Percentiles rank a stretch among this genome's conserved stretches.
phyloP scores from a whole-genome alignment of 2,888 invertebrate species.

The Athalia circularis region DNA sequence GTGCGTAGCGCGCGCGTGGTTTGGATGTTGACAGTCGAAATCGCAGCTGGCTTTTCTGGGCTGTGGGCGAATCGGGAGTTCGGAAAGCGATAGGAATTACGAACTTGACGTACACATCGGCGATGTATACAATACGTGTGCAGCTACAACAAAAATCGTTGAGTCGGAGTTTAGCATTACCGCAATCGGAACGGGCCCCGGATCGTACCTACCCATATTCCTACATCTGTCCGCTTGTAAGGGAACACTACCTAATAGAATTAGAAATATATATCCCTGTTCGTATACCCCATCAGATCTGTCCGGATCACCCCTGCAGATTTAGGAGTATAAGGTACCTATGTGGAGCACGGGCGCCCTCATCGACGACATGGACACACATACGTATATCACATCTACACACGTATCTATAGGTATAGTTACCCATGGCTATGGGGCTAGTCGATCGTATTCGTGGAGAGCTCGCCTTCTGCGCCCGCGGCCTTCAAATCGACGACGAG shows the following conservation, averaged over 20 bases:
- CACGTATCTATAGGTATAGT: no score
- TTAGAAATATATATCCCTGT: constrained; percentile 68
- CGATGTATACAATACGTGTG: no score
- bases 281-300: constrained; percentile 18
- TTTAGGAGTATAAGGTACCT: not conserved
- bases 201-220: constrained; percentile 58
- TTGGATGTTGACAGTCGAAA: not conserved
- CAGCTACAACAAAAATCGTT: no score
- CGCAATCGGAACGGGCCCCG: constrained; percentile 65
- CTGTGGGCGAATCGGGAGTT: not conserved
- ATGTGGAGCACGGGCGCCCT: constrained; percentile 28
- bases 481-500: constrained; percentile 35
- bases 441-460: no score
- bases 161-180: constrained; percentile 49
- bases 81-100: no score
- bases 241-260: constrained; percentile 73
- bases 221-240: constrained; percentile 73
- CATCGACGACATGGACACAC: constrained; percentile 16
- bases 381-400: no score
- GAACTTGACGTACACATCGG: no score
- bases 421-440: no score
- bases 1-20: not conserved
- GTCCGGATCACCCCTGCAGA: constrained; percentile 14
- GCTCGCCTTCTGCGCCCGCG: constrained; percentile 4
- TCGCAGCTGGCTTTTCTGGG: constrained; percentile 23